Evolutionary conservation across 1,140 invertebrate species (phyloP), one percentile per base, ranked within the genome.

Genomic region (Drosophila sechellia): DNA sequence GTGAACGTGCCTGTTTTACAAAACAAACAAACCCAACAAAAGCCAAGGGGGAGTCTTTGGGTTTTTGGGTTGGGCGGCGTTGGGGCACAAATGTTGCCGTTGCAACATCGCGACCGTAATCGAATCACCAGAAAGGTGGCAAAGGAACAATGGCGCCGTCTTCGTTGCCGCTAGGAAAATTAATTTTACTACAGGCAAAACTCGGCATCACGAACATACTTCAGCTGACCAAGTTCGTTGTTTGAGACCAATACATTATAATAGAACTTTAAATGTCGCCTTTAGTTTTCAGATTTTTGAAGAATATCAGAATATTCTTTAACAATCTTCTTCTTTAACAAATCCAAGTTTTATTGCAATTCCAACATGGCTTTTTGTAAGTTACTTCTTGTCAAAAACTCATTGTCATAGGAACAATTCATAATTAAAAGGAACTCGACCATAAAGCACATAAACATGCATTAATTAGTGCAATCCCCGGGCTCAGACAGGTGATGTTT

Each of bases 1-100:
- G 50, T 70, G 50, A 86, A 80, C 81, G 81, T 86, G 81, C 69
- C 78, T 81, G 81, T 78, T 86, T 86, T 86, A 86, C 78, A 86
- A 86, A 87, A 86, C 83, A 86, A 87, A 86, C 83, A 86, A 86
- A 68, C 40, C 52, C 50, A 56, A 55, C 56, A 61, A 76, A 58
- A 49, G 43, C 5, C 37, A 64, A 17, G 17, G 22, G 59, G 45
- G 31, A 11, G 35, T 17, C 17, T 13, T 25, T 2, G 15, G 12
- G 27, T 17, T 34, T 15, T 52, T 35, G n/a, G 40, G 27, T 22
- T 58, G 71, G 68, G 42, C 58, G 54, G 73, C 37, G 31, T 31
- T 31, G 31, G 59, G 59, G 56, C 68, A 80, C 72, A 81, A 85
- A 85, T 79, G 70, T 55, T 85, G 77, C 81, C 81, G 81, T 85